These are phyloP conservation scores for Intellagama lesueurii DNA, from an alignment of 2,797 vertebrate species.

Conservation along the genomic window DNA sequence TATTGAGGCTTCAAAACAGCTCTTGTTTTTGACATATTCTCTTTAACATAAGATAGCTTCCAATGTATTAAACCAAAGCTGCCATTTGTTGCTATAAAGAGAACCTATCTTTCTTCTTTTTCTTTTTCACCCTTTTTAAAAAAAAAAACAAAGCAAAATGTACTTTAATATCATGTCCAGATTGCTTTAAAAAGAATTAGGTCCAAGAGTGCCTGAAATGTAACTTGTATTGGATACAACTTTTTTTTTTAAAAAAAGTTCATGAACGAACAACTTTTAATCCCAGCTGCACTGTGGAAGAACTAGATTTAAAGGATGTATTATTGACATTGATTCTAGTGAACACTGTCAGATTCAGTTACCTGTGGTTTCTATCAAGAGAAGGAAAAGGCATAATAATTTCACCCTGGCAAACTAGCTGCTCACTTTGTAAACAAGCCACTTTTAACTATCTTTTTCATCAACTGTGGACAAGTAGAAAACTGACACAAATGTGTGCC, in stretches of 20 bases:
- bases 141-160: background rate
- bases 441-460: background rate
- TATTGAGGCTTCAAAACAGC: background rate
- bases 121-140: background rate
- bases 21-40: background rate
- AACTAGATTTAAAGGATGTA: background rate
- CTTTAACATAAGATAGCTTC: background rate
- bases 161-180: background rate
- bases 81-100: background rate
- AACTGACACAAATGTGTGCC: too few relatives aligned
- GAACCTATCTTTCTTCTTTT: background rate
- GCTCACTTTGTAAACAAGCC: background rate
- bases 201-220: background rate
- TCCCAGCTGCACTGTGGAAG: background rate
- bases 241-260: background rate
- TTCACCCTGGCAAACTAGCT: background rate
- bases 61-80: background rate
- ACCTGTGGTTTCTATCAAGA: background rate
- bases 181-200: background rate
- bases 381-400: background rate
- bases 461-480: background rate
- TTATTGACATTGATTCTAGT: constrained; percentile 1
- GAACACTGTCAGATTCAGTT: background rate
- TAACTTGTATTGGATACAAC: background rate
- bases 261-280: background rate